These are phyloP conservation scores for Salarias fasciatus DNA, from an alignment of 2,797 vertebrate genomes.

Conservation along the genomic window DNA sequence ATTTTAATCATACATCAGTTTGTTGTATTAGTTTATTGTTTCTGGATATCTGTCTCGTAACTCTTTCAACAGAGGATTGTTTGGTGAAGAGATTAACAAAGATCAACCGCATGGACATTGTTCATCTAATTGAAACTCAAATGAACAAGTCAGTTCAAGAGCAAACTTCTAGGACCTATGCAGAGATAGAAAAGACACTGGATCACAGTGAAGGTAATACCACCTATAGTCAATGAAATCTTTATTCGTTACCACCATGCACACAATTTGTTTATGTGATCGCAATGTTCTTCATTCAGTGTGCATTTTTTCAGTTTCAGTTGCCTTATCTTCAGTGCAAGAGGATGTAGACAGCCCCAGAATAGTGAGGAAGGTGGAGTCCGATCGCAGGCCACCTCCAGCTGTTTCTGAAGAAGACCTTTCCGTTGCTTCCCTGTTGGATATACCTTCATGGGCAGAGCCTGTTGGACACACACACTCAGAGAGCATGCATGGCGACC, in stretches of 20 bases:
- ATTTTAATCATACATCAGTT: no score
- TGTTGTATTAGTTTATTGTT: background rate
- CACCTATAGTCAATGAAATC: background rate
- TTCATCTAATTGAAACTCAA: conserved; percentile 94
- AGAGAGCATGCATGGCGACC: conserved; percentile 86
- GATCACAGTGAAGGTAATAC: conserved; percentile 94
- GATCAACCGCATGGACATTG: conserved; percentile 99
- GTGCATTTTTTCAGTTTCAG: conserved; percentile 64
- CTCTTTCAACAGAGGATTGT: conserved; percentile 84
- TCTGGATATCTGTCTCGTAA: background rate
- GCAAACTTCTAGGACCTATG: conserved; percentile 86
- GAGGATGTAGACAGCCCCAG: conserved; percentile 87
- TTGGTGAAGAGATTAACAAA: conserved; percentile 93
- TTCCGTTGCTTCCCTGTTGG: conserved; percentile 91
- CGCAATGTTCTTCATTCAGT: conserved; percentile 3
- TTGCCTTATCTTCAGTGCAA: conserved; percentile 91
- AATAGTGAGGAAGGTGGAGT: conserved; percentile 78
- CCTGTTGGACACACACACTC: conserved; percentile 84
- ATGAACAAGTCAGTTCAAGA: conserved; percentile 86
- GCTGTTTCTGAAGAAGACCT: conserved; percentile 96
- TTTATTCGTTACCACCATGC: background rate
- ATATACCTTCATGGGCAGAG: conserved; percentile 87
- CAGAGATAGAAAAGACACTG: conserved; percentile 92
- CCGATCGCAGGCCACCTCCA: conserved; percentile 86
- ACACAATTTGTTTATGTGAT: conserved; percentile 6